Evolutionary conservation across 2,113 vertebrate species (phyloP).

Genomic region (Bos javanicus): DNA sequence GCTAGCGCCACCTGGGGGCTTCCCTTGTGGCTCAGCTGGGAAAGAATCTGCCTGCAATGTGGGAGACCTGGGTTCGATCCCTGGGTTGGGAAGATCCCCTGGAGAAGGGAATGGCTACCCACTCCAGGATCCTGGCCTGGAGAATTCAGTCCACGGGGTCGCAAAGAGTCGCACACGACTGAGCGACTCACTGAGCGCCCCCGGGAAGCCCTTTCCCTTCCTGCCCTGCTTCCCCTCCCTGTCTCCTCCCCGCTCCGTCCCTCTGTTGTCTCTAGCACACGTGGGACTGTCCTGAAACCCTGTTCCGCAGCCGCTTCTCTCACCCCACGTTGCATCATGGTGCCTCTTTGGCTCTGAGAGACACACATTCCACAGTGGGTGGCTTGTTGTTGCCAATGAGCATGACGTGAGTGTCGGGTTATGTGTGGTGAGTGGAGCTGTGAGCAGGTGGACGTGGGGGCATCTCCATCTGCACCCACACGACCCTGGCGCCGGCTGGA

Average conservation of each 20-base stretch:
- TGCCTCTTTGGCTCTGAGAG: not conserved
- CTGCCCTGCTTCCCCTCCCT: accelerated
- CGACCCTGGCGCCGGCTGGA: not conserved
- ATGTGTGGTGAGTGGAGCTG: conserved; percentile 18
- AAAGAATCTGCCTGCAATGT: no score
- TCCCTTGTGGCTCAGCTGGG: no score
- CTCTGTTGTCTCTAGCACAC: not conserved
- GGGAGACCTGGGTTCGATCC: no score
- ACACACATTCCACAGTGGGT: not conserved
- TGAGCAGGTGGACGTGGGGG: conserved; percentile 30
- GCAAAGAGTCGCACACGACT: not conserved
- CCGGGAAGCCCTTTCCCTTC: not conserved
- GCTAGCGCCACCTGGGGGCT: no score
- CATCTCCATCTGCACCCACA: not conserved
- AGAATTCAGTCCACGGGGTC: not conserved
- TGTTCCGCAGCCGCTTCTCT: not conserved
- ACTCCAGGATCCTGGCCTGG: no score
- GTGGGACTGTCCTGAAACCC: not conserved
- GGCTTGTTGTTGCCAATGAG: not conserved
- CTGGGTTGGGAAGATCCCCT: no score
- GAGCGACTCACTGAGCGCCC: not conserved
- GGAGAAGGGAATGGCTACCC: no score
- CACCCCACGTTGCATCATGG: accelerated
- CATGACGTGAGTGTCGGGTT: not conserved
- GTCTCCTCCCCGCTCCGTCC: accelerated